These are phyloP conservation scores for Saguinus imperator DNA, from an alignment of 2,113 vertebrate species.

Conservation along the genomic window DNA sequence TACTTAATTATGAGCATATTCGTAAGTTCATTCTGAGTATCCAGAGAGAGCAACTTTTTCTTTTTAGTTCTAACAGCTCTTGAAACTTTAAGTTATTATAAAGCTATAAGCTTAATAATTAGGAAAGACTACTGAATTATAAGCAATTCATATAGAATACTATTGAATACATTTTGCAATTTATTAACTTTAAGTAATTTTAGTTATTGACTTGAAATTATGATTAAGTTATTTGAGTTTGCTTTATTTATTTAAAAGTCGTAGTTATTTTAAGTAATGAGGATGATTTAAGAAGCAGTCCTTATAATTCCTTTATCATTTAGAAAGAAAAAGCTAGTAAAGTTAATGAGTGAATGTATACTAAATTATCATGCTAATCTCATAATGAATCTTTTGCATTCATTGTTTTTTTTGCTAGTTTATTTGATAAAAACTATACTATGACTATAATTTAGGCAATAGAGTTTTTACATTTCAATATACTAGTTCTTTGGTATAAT, in stretches of 20 bases:
- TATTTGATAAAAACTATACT: conserved; percentile 47
- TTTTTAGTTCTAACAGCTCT: conserved; percentile 71
- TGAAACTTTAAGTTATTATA: conserved; percentile 67
- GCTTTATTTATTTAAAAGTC: conserved; percentile 25
- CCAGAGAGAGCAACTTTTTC: conserved; percentile 63
- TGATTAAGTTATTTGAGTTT: conserved; percentile 73
- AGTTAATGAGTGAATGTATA: conserved; percentile 63
- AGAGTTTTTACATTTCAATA: conserved; percentile 40
- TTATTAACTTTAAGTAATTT: conserved; percentile 79
- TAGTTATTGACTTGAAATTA: conserved; percentile 73
- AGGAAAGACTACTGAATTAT: conserved; percentile 59
- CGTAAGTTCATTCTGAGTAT: conserved; percentile 55
- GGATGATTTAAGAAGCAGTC: conserved; percentile 27
- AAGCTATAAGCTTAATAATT: conserved; percentile 76
- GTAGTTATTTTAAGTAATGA: conserved; percentile 78
- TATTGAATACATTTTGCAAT: conserved; percentile 75
- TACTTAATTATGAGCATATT: conserved; percentile 32
- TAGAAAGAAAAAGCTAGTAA: conserved; percentile 65
- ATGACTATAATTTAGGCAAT: not conserved
- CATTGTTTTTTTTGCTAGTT: conserved; percentile 46
- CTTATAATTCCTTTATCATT: conserved; percentile 78
- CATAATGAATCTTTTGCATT: conserved; percentile 15
- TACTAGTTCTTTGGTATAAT: not conserved
- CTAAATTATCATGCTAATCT: conserved; percentile 49
- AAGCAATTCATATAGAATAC: conserved; percentile 71